Percentiles rank a stretch among this genome's conserved stretches.
Conservation (phyloP, 2,888 invertebrate genomes). For the Automeris io region DNA sequence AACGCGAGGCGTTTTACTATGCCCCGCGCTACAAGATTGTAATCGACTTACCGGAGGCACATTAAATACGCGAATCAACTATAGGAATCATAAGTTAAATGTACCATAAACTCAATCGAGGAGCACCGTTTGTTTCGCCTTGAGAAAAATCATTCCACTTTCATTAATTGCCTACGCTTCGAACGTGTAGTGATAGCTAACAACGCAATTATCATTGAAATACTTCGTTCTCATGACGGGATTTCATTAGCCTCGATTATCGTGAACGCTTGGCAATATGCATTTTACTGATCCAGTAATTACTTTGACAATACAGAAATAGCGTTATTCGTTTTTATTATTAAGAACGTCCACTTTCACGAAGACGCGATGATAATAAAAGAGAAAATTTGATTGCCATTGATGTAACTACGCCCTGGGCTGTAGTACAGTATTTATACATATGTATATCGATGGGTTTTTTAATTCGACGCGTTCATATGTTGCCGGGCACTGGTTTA, state of each 20-base stretch:
- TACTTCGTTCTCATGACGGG: slow-evolving; percentile 36
- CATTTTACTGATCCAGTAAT: slow-evolving; percentile 17
- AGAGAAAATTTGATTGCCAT: slow-evolving; percentile 25
- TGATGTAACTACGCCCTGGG: slow-evolving; percentile 23
- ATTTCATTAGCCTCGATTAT: slow-evolving; percentile 38
- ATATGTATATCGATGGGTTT: slow-evolving; percentile 17
- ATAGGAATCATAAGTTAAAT: too few species aligned
- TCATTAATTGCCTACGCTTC: background rate
- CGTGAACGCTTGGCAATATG: slow-evolving; percentile 25
- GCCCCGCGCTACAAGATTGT: slow-evolving; percentile 9
- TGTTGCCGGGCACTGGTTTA: background rate
- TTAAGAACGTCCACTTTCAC: slow-evolving; percentile 27
- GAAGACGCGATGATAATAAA: slow-evolving; percentile 25
- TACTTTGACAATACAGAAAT: slow-evolving; percentile 17
- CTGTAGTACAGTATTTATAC: slow-evolving; percentile 13
- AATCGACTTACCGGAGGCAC: background rate
- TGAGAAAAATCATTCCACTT: background rate
- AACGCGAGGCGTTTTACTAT: slow-evolving; percentile 21
- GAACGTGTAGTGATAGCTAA: slow-evolving; percentile 21
- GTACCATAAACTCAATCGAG: too few species aligned
- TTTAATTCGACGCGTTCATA: slow-evolving; percentile 13
- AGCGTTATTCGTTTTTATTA: too few species aligned
- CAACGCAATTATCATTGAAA: slow-evolving; percentile 24
- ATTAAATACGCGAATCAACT: background rate
- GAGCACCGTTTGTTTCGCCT: too few species aligned